These are phyloP conservation scores for Lepilemur ruficaudatus DNA, from an alignment of 2,797 vertebrate genomes.

Conservation along the genomic window DNA sequence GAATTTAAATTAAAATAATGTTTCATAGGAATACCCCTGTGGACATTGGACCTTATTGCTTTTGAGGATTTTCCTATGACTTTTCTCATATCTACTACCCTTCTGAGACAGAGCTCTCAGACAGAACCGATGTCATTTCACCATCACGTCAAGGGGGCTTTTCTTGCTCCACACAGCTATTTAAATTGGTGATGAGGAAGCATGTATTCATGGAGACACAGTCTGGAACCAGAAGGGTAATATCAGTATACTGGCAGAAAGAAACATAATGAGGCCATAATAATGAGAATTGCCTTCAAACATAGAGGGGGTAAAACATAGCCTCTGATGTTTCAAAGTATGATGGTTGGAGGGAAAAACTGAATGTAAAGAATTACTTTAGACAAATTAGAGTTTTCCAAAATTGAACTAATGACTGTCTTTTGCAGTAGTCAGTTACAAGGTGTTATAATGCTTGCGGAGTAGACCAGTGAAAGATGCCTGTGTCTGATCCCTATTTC, in stretches of 20 bases:
- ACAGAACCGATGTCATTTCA: not conserved
- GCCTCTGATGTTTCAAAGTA: not conserved
- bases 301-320: accelerated
- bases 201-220: not conserved
- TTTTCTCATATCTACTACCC: not conserved
- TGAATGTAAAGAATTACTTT: not conserved
- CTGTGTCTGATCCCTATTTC: accelerated
- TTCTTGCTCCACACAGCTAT: not conserved
- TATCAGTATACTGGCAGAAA: accelerated
- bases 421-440: not conserved
- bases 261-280: not conserved
- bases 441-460: not conserved
- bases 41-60: not conserved
- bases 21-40: not conserved
- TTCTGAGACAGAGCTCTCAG: not conserved
- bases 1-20: not conserved
- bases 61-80: not conserved
- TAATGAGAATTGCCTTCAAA: not conserved
- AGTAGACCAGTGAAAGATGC: accelerated
- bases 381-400: not conserved
- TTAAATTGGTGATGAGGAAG: not conserved
- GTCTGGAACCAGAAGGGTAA: not conserved
- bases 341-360: not conserved
- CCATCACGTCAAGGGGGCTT: accelerated
- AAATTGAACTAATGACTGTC: not conserved